phyloP scores from a whole-genome alignment of 2,797 vertebrate species.

The Ctenochaetus hawaiiensis region DNA sequence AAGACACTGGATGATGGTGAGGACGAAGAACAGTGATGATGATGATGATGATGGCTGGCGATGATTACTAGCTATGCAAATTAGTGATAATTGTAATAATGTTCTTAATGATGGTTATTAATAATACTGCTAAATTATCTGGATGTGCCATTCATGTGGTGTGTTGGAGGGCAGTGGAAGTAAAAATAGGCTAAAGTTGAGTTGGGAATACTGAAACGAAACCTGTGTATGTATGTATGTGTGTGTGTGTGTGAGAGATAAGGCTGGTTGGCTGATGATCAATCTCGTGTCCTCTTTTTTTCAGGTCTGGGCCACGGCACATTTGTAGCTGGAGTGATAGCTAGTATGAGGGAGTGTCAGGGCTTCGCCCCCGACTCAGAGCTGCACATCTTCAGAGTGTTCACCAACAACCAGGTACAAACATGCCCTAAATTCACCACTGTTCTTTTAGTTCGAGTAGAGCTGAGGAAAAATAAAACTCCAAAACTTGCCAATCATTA shows the following conservation, averaged over 20 bases:
- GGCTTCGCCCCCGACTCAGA: constrained; percentile 98
- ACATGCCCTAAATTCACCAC: neutral
- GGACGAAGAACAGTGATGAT: constrained; percentile 53
- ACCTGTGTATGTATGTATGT: neutral
- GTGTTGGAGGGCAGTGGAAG: neutral
- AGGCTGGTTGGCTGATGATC: neutral
- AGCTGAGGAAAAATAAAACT: neutral
- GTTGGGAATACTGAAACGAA: neutral
- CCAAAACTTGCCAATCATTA: neutral
- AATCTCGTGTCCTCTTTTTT: constrained; percentile 16
- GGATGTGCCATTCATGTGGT: neutral
- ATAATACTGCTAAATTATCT: neutral
- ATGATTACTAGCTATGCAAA: neutral
- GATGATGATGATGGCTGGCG: neutral
- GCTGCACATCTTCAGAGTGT: constrained; percentile 98
- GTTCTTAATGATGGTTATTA: neutral
- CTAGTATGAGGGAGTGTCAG: constrained; percentile 99
- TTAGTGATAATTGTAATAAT: neutral
- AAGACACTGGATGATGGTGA: constrained; percentile 98
- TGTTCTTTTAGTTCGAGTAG: neutral
- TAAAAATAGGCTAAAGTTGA: neutral
- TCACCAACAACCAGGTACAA: constrained; percentile 97
- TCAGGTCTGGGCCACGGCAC: constrained; percentile 97
- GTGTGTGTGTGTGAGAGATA: neutral
- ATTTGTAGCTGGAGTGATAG: constrained; percentile 98